Evolutionary conservation across 2,113 vertebrate genomes (phyloP).

Genomic region (Pluvianellus socialis): DNA sequence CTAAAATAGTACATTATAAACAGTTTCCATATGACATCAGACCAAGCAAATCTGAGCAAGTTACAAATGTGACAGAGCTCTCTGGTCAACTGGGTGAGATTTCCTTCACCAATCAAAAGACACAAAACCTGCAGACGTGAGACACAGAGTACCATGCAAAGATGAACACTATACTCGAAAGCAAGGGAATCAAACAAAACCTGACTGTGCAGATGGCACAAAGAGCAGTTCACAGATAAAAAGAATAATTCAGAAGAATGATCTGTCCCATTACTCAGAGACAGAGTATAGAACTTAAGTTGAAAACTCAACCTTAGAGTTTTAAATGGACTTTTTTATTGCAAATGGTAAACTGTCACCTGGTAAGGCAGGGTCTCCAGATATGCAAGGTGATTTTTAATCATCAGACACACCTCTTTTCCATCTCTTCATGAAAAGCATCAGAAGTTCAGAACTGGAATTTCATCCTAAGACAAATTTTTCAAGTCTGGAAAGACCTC

Average conservation of each 20-base stretch:
- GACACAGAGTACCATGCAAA: not conserved
- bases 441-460: not conserved
- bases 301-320: not conserved
- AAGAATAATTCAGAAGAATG: not conserved
- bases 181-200: not conserved
- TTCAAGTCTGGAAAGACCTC: not conserved
- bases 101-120: not conserved
- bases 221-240: not conserved
- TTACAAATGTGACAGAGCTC: not conserved
- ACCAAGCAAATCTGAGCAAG: not conserved
- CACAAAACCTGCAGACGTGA: not conserved
- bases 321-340: not conserved
- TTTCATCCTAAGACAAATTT: not conserved
- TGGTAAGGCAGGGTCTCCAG: not conserved
- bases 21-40: not conserved
- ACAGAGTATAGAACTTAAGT: not conserved
- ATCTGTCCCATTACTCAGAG: not conserved
- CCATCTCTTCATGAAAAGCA: not conserved
- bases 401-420: not conserved
- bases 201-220: not conserved
- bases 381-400: not conserved
- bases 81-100: not conserved
- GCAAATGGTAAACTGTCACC: not conserved
- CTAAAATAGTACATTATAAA: not conserved
- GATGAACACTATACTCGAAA: not conserved